Percentiles rank a stretch among this genome's conserved stretches.
Evolutionary conservation across 2,797 vertebrate species (phyloP).

Genomic region (Rhinophrynus dorsalis): DNA sequence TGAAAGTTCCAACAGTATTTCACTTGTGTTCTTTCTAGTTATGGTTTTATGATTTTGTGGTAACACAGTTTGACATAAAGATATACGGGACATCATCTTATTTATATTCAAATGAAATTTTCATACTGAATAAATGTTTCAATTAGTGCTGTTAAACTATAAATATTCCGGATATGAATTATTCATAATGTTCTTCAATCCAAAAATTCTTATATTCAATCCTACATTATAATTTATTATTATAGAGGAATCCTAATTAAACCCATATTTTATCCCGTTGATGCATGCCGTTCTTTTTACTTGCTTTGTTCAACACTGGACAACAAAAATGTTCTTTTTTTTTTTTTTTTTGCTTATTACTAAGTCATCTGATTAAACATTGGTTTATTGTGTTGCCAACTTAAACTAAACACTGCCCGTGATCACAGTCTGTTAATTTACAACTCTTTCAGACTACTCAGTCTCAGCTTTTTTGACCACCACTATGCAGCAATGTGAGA

Average conservation of each 20-base stretch:
- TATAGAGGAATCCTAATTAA: slow-evolving; percentile 42
- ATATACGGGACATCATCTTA: slow-evolving; percentile 42
- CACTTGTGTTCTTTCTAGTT: slow-evolving; percentile 14
- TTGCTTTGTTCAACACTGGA: not conserved
- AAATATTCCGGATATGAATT: slow-evolving; percentile 45
- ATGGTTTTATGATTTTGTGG: slow-evolving; percentile 28
- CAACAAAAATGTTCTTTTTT: not conserved
- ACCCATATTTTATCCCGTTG: slow-evolving; percentile 34
- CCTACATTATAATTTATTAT: slow-evolving; percentile 35
- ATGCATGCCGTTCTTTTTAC: slow-evolving; percentile 12
- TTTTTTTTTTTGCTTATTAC: too few species aligned
- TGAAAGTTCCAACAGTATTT: slow-evolving; percentile 20
- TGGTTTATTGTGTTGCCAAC: too few species aligned
- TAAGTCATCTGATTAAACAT: too few species aligned
- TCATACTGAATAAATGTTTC: slow-evolving; percentile 50
- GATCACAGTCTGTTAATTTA: too few species aligned
- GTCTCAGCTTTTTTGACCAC: too few species aligned
- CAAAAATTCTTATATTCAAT: slow-evolving; percentile 41
- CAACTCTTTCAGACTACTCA: too few species aligned
- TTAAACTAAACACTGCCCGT: too few species aligned
- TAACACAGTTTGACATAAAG: slow-evolving; percentile 38
- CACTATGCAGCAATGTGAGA: too few species aligned
- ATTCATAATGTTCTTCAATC: slow-evolving; percentile 36
- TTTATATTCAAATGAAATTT: slow-evolving; percentile 49
- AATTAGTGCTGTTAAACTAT: slow-evolving; percentile 46